Conservation (phyloP, 1,140 invertebrate genomes). For the Drosophila littoralis region DNA sequence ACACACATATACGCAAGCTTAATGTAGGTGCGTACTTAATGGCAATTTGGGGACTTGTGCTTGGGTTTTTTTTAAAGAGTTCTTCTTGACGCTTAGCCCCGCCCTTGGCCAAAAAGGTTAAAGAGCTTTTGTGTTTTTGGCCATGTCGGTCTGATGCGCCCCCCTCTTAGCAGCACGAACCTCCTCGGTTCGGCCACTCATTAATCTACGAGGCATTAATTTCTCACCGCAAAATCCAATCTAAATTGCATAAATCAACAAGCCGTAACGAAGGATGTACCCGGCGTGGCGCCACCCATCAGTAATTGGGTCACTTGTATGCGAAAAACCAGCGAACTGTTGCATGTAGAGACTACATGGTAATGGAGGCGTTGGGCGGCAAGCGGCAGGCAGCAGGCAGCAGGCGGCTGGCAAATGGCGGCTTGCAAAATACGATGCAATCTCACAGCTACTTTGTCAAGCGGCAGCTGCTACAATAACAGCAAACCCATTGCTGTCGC, state of each 20-base stretch:
- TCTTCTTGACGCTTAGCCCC: conserved; percentile 14
- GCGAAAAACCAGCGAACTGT: conserved; percentile 81
- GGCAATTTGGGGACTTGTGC: conserved; percentile 78
- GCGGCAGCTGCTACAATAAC: conserved; percentile 64
- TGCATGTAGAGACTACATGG: conserved; percentile 67
- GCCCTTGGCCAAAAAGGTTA: conserved; percentile 59
- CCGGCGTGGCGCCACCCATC: conserved; percentile 4
- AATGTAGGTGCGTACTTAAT: conserved; percentile 75
- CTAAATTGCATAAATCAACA: conserved; percentile 82
- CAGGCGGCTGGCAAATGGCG: conserved; percentile 3
- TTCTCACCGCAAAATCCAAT: conserved; percentile 81
- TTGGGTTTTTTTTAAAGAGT: conserved; percentile 62
- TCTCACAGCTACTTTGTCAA: conserved; percentile 81
- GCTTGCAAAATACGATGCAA: conserved; percentile 70
- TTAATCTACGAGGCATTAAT: conserved; percentile 80
- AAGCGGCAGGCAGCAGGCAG: conserved; percentile 1
- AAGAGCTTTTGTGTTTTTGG: conserved; percentile 62
- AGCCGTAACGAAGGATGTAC: conserved; percentile 69
- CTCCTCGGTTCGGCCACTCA: conserved; percentile 71
- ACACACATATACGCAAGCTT: conserved; percentile 26
- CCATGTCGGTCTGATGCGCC: conserved; percentile 43
- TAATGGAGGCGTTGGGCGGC: conserved; percentile 11
- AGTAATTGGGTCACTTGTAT: conserved; percentile 80
- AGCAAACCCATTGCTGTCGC: conserved; percentile 5
- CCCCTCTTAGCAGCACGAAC: conserved; percentile 3